Percentiles rank a stretch among this genome's conserved stretches.
phyloP scores from a whole-genome alignment of 1,140 invertebrate genomes.

The Neodiprion pinetum region DNA sequence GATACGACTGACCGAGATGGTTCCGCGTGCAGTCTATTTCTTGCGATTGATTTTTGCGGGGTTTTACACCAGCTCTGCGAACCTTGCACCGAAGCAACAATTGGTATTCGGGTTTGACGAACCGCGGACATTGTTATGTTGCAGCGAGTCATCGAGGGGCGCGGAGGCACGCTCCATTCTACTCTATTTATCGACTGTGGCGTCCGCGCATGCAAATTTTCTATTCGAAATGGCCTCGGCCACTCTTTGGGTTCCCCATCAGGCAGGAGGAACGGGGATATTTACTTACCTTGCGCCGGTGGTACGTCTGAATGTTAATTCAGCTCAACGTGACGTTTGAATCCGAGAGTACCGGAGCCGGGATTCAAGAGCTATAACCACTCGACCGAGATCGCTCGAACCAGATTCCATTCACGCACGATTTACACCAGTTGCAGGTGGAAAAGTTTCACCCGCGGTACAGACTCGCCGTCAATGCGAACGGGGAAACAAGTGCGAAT shows the following conservation, averaged over 20 bases:
- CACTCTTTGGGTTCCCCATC: neutral
- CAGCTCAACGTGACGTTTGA: conserved; percentile 3
- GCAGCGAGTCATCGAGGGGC: too few species aligned
- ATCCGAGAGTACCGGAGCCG: neutral
- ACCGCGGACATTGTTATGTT: too few species aligned
- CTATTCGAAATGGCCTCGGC: conserved; percentile 1
- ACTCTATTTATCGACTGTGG: conserved; percentile 4
- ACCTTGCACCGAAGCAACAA: too few species aligned
- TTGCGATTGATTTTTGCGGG: too few species aligned
- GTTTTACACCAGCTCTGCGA: too few species aligned
- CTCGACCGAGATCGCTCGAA: neutral
- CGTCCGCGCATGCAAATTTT: conserved; percentile 2
- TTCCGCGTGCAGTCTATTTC: too few species aligned
- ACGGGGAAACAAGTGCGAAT: too few species aligned
- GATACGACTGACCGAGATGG: neutral
- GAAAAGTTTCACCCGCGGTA: neutral
- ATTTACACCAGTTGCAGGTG: neutral
- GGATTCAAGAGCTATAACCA: neutral
- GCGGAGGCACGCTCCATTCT: neutral
- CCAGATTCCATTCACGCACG: conserved; percentile 1
- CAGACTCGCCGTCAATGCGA: too few species aligned
- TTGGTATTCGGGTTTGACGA: too few species aligned
- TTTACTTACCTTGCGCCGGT: neutral
- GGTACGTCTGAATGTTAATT: conserved; percentile 1
- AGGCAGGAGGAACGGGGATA: neutral